phyloP scores from a whole-genome alignment of 2,797 vertebrate species.

The Alauda arvensis region DNA sequence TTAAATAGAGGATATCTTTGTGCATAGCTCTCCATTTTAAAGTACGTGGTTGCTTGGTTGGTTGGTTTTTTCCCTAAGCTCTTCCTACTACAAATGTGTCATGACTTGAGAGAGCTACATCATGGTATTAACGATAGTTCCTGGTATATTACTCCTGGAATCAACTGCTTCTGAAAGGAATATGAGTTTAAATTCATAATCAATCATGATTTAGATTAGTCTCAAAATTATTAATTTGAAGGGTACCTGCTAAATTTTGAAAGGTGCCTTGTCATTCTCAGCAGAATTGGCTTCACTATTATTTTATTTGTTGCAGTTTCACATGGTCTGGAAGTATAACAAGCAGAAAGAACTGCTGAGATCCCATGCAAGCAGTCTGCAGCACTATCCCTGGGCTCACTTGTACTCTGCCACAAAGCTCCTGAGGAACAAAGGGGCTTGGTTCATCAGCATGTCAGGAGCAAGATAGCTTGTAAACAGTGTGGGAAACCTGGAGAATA shows the following conservation, averaged over 20 bases:
- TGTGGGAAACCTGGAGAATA: not conserved
- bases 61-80: not conserved
- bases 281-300: not conserved
- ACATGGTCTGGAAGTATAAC: not conserved
- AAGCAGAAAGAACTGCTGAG: not conserved
- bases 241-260: not conserved
- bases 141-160: not conserved
- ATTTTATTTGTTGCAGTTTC: not conserved
- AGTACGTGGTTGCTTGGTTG: accelerated
- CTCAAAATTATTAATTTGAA: not conserved
- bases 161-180: not conserved
- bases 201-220: not conserved
- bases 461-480: not conserved
- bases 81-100: not conserved
- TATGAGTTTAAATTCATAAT: not conserved
- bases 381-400: not conserved
- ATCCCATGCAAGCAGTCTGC: not conserved
- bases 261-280: not conserved
- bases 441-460: not conserved
- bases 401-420: not conserved
- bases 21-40: not conserved
- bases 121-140: not conserved
- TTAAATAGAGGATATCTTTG: not conserved
- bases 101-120: not conserved
- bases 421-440: not conserved